Evolutionary conservation across 1,140 invertebrate species (phyloP), one percentile per base, ranked within the genome.

Genomic region (Ylistrum balloti): DNA sequence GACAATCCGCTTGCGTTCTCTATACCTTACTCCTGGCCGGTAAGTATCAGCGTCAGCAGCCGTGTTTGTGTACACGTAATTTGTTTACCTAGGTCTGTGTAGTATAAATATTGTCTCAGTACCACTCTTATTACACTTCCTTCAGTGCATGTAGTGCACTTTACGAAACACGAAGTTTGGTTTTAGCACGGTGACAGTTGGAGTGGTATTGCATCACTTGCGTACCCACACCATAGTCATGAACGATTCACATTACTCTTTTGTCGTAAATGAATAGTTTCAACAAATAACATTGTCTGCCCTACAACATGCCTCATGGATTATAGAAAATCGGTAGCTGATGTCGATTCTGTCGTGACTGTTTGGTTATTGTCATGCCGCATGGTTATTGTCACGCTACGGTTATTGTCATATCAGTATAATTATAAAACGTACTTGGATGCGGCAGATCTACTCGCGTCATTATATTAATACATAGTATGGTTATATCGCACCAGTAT

Each of bases 21-120:
- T 45, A 98, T 99, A 96, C 97, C 98, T 94, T 99, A 98, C 96
- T 97, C 98, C 92, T 99, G 96, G 95, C 95, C 94, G 92, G 95
- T 96, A 93, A 95, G 95, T 95, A 85, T 20, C 22, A 28, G 33
- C 86, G 11, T 87, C 34, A 28, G 17, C 1, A 45, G 41, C 41
- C 0, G 88, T 35, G 33, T 90, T 86, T 90, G 11, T 74, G 11
- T 28, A 74, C 56, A 28, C 56, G 56, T 74, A 17, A 74, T 74
- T 74, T 74, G 56, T 74, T 74, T 74, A 45, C 41, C 13, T 13
- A 5, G 35, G 35, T 38, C 13, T 45, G 41, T 45, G 17, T 17
- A 17, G n/a, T n/a, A n/a, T n/a, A n/a, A 20, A 17, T 9, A 10
- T 20, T 48, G 56, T 74, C 56, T 28, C n/a, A 28, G 56, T 74